A percentile compares a stretch with the other conserved stretches of the same genome.
phyloP scores from a whole-genome alignment of 2,113 vertebrate species.

The Numenius arquata region DNA sequence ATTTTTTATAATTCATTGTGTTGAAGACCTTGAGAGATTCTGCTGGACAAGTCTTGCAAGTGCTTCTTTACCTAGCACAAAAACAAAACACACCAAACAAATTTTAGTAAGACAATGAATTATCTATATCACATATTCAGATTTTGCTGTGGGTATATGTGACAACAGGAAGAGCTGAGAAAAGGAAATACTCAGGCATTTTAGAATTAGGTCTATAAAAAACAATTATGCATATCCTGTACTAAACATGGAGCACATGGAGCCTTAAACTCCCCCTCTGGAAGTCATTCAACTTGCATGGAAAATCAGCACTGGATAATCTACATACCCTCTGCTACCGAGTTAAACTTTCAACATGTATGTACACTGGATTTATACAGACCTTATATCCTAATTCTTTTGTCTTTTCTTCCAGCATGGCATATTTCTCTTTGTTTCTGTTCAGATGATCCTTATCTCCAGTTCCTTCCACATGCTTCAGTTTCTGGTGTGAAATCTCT shows the following conservation, averaged over 20 bases:
- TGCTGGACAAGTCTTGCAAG: slow-evolving; percentile 88
- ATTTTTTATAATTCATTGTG: slow-evolving; percentile 91
- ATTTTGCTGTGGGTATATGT: neutral
- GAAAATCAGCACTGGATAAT: neutral
- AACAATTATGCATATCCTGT: fast-evolving
- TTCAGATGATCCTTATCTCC: slow-evolving; percentile 87
- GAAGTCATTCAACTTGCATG: neutral
- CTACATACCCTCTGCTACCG: neutral
- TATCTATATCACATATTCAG: neutral
- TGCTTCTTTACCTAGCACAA: slow-evolving; percentile 91
- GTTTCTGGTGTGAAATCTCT: slow-evolving; percentile 93
- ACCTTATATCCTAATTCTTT: slow-evolving; percentile 96
- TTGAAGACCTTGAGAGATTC: slow-evolving; percentile 86
- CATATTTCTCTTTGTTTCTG: slow-evolving; percentile 87
- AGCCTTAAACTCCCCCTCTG: neutral
- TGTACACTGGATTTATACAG: neutral
- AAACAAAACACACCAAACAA: neutral
- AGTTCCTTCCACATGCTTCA: slow-evolving; percentile 83
- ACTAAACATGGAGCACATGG: neutral
- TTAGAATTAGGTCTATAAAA: neutral
- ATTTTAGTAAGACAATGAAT: neutral
- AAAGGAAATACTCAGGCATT: neutral
- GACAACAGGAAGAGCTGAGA: neutral
- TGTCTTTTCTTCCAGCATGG: slow-evolving; percentile 86
- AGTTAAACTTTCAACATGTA: neutral